Evolutionary conservation across 2,888 invertebrate genomes (phyloP), one percentile per base, ranked within the genome.

Genomic region (Thera obeliscata): DNA sequence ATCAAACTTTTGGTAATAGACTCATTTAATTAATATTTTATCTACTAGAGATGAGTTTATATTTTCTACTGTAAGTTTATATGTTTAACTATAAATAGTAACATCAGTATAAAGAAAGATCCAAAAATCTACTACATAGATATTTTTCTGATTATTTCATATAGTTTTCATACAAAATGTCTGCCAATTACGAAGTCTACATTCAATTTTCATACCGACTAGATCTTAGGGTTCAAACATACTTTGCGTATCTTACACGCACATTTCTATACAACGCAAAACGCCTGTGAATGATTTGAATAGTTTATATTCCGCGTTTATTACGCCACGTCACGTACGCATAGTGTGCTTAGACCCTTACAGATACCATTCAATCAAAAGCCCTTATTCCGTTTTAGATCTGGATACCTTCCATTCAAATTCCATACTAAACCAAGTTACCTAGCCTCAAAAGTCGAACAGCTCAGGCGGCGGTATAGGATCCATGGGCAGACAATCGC

Each of bases 391-490:
- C 12, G 5, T 50, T 22, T 22, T 12, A 50, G 9, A 50, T 12
- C 7, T 50, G 7, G 7, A 5, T 50, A 12, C 4, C 43, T 50
- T 7, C 22, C 50, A 50, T 22, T 6, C 7, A 50, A 22, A 22
- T 50, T 50, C 22, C 22, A 50, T 50, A 48, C 50, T 7, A 48
- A 48, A 48, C 11, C n/a, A 7, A 5, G 6, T 46, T 9, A 9
- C 3, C 35, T 9, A 54, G 54, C 54, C 9, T 63, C 50, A 70
- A 43, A 70, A 70, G 46, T 93, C 89, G 85, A 93, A 93, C 43
- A 90, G 77, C 70, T 92, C 93, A 3, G 93, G 93, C 64, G 93
- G 93, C 66, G 93, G 92, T 65, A 92, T 91, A 0, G 91, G 90
- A 38, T 87, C 86, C 48, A 78, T 74, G 22, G 89, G 89, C n/a